Conservation (phyloP, 2,797 vertebrate genomes). For the Danio jaintianensis region DNA sequence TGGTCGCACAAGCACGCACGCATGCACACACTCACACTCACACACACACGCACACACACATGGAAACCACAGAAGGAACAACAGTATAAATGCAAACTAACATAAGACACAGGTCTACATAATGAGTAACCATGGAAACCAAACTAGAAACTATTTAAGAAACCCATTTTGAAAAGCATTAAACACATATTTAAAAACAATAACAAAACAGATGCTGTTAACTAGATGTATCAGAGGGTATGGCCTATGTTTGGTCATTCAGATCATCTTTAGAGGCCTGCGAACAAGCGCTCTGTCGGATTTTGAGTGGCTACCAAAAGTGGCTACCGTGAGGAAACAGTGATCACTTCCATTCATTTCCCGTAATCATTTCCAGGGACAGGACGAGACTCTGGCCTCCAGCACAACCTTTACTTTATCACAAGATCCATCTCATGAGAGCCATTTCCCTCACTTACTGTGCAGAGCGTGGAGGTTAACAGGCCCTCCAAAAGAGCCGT, state of each 20-base stretch:
- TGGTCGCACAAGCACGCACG: no score
- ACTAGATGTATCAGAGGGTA: neutral
- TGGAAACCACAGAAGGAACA: no score
- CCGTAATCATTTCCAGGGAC: conserved; percentile 44
- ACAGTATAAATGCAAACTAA: no score
- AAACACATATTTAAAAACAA: neutral
- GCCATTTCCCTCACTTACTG: conserved; percentile 69
- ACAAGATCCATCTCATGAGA: conserved; percentile 62
- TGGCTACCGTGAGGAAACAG: conserved; percentile 22
- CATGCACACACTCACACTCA: no score
- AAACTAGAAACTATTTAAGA: no score
- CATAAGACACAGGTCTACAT: neutral
- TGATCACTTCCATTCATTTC: conserved; percentile 37
- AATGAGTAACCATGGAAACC: no score
- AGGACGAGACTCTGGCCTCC: conserved; percentile 3
- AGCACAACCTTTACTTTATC: neutral
- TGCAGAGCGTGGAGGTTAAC: conserved; percentile 64
- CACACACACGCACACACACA: no score
- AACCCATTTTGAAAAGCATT: no score
- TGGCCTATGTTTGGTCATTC: neutral
- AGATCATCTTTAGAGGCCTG: neutral
- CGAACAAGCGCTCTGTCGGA: conserved; percentile 8
- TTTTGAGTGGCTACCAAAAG: neutral
- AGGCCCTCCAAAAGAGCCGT: conserved; percentile 30
- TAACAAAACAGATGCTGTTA: neutral